phyloP scores from a whole-genome alignment of 2,113 vertebrate species.

The Etia nguti region DNA sequence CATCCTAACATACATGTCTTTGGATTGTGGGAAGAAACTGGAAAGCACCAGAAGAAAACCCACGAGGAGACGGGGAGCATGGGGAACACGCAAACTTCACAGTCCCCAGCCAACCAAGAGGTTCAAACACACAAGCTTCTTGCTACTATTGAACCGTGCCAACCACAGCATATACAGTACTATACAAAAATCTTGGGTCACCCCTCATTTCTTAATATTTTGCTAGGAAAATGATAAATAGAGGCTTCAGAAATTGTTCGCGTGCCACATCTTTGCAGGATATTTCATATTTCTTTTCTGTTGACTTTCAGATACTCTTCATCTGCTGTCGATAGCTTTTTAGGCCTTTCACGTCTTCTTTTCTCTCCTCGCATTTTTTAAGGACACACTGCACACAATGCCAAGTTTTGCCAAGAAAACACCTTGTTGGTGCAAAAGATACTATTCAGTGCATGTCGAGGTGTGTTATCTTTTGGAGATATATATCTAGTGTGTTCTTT shows the following conservation, averaged over 20 bases:
- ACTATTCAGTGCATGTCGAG: not conserved
- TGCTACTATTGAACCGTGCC: not conserved
- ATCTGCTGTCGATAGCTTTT: not conserved
- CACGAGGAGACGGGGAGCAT: not conserved
- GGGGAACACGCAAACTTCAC: not conserved
- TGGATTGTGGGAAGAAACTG: not conserved
- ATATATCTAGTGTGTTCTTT: not conserved
- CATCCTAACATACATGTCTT: not conserved
- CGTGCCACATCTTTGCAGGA: not conserved
- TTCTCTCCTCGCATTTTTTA: not conserved
- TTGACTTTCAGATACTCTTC: not conserved
- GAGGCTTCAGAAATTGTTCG: not conserved
- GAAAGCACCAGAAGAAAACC: not conserved
- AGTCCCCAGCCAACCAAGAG: not conserved
- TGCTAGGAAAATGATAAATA: not conserved
- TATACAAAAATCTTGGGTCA: not conserved
- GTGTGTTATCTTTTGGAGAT: not conserved
- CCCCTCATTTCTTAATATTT: too few relatives aligned
- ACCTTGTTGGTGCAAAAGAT: not conserved
- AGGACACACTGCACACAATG: not conserved
- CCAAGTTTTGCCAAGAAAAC: not conserved
- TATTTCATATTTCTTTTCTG: not conserved
- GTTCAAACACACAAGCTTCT: not conserved
- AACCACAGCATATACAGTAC: not conserved
- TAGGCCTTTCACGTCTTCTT: not conserved